Percentiles rank a stretch among this genome's conserved stretches.
These are phyloP conservation scores for Connochaetes taurinus DNA, from an alignment of 2,113 vertebrate genomes.

Conservation along the genomic window DNA sequence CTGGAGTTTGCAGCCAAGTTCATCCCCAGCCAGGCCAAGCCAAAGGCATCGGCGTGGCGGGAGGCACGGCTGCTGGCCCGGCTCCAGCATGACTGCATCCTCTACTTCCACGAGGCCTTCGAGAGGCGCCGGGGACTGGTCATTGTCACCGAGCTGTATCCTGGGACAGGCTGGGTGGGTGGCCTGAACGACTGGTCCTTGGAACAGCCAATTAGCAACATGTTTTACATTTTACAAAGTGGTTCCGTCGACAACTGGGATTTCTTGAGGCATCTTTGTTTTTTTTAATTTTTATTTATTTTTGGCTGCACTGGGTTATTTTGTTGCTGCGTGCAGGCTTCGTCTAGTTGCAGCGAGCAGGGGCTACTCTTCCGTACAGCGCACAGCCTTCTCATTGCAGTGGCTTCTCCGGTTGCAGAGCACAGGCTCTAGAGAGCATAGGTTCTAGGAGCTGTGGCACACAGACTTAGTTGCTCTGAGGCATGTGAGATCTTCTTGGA, in stretches of 20 bases:
- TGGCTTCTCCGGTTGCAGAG: not conserved
- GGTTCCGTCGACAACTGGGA: not conserved
- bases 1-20: slow-evolving; percentile 94
- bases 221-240: not conserved
- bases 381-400: not conserved
- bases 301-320: not conserved
- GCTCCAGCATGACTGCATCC: slow-evolving; percentile 90
- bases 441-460: not conserved
- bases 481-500: not conserved
- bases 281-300: not conserved
- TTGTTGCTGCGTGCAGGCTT: not conserved
- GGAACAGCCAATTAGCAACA: not conserved
- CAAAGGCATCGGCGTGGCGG: slow-evolving; percentile 85
- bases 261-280: not conserved
- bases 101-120: slow-evolving; percentile 96
- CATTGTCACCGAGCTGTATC: slow-evolving; percentile 95
- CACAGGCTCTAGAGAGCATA: not conserved
- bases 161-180: not conserved
- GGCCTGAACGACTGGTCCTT: not conserved
- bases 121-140: slow-evolving; percentile 93
- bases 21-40: slow-evolving; percentile 92
- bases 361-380: not conserved
- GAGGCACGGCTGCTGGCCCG: slow-evolving; percentile 91
- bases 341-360: not conserved
- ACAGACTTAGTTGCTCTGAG: not conserved